phyloP scores from a whole-genome alignment of 2,797 vertebrate species.

The Pristis pectinata region DNA sequence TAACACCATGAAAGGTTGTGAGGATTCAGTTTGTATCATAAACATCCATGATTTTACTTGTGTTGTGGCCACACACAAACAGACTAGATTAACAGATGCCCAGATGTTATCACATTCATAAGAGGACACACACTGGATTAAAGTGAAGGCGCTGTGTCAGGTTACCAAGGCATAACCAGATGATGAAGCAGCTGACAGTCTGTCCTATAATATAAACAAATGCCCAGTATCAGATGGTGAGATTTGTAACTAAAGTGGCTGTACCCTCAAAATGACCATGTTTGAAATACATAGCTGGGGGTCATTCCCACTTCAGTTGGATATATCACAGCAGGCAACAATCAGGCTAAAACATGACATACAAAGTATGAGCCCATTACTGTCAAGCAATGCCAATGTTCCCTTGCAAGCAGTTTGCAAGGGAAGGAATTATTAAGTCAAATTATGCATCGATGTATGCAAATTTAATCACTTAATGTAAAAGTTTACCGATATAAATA shows the following conservation, averaged over 20 bases:
- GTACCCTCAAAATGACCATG: neutral
- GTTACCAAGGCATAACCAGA: neutral
- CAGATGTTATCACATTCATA: neutral
- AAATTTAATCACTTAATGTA: neutral
- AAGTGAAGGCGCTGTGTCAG: neutral
- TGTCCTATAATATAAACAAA: neutral
- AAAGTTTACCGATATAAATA: neutral
- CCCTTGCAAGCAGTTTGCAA: neutral
- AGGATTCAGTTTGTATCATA: too few relatives aligned
- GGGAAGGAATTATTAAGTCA: neutral
- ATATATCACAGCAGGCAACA: neutral
- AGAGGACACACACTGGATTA: neutral
- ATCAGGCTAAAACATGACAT: neutral
- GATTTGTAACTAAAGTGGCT: neutral
- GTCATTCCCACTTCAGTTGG: neutral
- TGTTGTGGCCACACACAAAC: neutral
- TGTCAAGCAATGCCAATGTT: too few relatives aligned
- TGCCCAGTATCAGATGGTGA: neutral
- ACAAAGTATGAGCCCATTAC: neutral
- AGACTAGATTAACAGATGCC: neutral
- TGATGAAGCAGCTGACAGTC: neutral
- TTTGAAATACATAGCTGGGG: neutral
- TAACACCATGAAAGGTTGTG: too few relatives aligned
- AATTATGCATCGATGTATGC: neutral
- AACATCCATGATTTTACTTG: too few relatives aligned